A percentile compares a stretch with the other conserved stretches of the same genome.
Evolutionary conservation across 1,140 invertebrate genomes (phyloP).

Genomic region (Riptortus pedestris): DNA sequence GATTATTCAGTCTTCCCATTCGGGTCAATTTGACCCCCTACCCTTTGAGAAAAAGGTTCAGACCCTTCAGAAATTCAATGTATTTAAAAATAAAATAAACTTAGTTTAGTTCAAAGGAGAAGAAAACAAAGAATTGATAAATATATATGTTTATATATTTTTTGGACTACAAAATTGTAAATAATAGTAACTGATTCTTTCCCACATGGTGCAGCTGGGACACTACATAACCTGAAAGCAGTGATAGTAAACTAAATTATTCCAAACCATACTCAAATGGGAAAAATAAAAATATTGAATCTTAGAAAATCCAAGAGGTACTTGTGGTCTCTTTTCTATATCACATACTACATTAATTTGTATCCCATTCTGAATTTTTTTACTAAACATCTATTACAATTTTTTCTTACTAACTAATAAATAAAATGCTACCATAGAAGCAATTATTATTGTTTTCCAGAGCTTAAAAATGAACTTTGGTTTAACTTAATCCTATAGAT

Average conservation of each 20-base stretch:
- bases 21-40: too few species aligned
- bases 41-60: too few species aligned
- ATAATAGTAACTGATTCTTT: constrained; percentile 11
- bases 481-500: constrained; percentile 13
- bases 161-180: not conserved
- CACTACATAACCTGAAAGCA: not conserved
- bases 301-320: too few species aligned
- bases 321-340: not conserved
- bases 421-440: constrained; percentile 14
- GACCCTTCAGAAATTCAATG: too few species aligned
- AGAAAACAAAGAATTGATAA: too few species aligned
- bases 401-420: not conserved
- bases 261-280: not conserved
- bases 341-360: not conserved
- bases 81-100: too few species aligned
- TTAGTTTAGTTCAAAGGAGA: too few species aligned
- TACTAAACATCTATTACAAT: not conserved
- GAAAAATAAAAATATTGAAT: not conserved
- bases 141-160: not conserved
- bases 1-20: too few species aligned
- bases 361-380: not conserved
- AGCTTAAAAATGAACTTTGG: constrained; percentile 11
- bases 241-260: not conserved
- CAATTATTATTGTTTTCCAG: constrained; percentile 4
- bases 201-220: not conserved